Evolutionary conservation across 2,797 vertebrate species (phyloP).

Genomic region (Rhincodon typus): DNA sequence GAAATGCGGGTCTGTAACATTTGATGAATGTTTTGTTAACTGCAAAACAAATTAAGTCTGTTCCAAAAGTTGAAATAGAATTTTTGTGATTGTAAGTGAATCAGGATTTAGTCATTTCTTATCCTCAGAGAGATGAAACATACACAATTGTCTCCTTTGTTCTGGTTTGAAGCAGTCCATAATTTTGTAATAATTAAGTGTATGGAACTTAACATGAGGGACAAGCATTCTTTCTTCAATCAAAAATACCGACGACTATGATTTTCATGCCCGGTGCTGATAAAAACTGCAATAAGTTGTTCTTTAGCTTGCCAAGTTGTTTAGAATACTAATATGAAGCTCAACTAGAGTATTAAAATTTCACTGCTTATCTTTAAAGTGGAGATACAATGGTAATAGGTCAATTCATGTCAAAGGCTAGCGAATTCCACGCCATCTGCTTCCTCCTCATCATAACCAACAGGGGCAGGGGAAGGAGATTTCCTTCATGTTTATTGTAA

Average conservation of each 20-base stretch:
- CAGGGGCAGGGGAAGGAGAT: neutral
- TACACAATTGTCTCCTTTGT: neutral
- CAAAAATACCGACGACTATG: neutral
- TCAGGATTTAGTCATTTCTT: neutral
- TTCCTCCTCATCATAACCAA: neutral
- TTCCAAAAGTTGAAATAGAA: neutral
- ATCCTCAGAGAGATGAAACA: neutral
- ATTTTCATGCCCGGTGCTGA: neutral
- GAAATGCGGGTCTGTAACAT: too few species aligned
- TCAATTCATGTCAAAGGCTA: neutral
- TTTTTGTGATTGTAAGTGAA: neutral
- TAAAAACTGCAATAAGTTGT: neutral
- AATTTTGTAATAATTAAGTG: neutral
- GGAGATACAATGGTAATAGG: neutral
- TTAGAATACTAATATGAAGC: neutral
- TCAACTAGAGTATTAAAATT: neutral
- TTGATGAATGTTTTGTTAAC: neutral
- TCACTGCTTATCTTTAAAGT: neutral
- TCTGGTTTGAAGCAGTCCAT: neutral
- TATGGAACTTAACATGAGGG: neutral
- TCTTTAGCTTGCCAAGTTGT: neutral
- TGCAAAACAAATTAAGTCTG: neutral
- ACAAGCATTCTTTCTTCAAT: neutral
- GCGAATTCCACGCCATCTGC: neutral
- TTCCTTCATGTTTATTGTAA: neutral